Percentiles rank a stretch among this genome's conserved stretches.
These are phyloP conservation scores for Ochotona curzoniae DNA, from an alignment of 2,113 vertebrate species.

Conservation along the genomic window DNA sequence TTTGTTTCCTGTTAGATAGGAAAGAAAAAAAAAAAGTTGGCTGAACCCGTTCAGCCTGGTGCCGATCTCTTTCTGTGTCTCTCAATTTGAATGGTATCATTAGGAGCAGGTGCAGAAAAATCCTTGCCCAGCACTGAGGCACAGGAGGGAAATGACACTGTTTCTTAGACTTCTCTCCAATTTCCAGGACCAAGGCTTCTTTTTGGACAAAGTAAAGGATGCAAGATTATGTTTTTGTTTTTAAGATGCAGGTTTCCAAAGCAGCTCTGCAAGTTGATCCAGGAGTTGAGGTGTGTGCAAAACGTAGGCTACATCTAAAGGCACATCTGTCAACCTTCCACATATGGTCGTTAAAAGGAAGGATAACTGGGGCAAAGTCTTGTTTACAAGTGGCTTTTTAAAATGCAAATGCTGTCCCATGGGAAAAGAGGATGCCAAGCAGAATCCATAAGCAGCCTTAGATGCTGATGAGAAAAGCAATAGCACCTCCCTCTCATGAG, in stretches of 20 bases:
- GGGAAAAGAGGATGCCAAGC: slow-evolving; percentile 21
- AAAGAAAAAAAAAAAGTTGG: no score
- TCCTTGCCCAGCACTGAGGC: neutral
- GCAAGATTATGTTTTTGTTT: no score
- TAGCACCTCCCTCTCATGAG: slow-evolving; percentile 56
- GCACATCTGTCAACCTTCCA: neutral
- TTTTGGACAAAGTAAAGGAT: neutral
- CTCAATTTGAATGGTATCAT: neutral
- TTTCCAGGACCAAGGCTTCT: neutral
- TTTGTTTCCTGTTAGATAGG: neutral
- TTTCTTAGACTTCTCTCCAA: neutral
- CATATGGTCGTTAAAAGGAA: neutral
- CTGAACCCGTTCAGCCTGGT: neutral
- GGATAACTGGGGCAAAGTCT: slow-evolving; percentile 55
- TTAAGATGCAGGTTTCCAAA: neutral
- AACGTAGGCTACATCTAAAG: neutral
- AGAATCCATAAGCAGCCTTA: slow-evolving; percentile 76
- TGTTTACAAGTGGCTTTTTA: slow-evolving; percentile 74
- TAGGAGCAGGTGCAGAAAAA: neutral
- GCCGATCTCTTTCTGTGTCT: neutral
- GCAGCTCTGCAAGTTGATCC: neutral
- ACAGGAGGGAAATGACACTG: neutral
- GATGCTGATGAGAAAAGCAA: slow-evolving; percentile 78
- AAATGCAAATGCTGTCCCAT: slow-evolving; percentile 72
- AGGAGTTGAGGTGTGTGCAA: neutral